Base-by-base conservation (phyloP, 2,113 vertebrate genomes). In the Pionites leucogaster region DNA sequence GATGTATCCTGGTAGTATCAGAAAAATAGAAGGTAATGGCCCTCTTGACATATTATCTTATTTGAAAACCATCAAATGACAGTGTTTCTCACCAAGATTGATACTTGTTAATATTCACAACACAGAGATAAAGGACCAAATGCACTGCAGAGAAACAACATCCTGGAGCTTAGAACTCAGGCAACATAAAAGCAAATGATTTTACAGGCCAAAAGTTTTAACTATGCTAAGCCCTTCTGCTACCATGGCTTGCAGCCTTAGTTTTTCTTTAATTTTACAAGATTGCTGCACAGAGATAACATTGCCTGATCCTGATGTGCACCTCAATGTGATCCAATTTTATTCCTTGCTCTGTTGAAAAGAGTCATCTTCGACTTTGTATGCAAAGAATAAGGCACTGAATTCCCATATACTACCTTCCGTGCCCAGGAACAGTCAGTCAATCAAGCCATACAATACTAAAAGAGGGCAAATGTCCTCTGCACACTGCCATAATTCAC, bases 381-480 rank as follows among this genome's bases (percentile, higher is more conserved):
- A 92, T 74, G 70, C 27, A 65, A 78, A 93, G 74, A 93, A 86
- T 65, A 95, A 91, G 84, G 72, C 92, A 63, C 47, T 90, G 39
- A 80, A 76, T 89, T 94, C 68, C 72, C 17, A 1, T 46, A 24
- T 50, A 86, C 18, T 18, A 35, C 69, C 41, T 68, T 52, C 74
- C 25, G 71, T 75, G n/a, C 5, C 10, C 41, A 70, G 76, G 63
- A 83, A 92, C 46, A 92, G 95, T 87, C 89, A 97, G 70, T 97
- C 91, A 87, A 17, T 90, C 86, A 97, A 96, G 78, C 93, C 88
- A 97, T 92, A 95, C 79, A 86, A 87, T 93, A 93, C 25, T 91
- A 93, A 94, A 96, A 96, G 93, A 95, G 96, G 97, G 98, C 96
- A 98, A 97, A 97, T 79, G 89, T 96, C 93, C 96, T 96, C 86